Evolutionary conservation across 1,140 invertebrate species (phyloP), one percentile per base, ranked within the genome.

Genomic region (Lepeophtheirus salmonis): DNA sequence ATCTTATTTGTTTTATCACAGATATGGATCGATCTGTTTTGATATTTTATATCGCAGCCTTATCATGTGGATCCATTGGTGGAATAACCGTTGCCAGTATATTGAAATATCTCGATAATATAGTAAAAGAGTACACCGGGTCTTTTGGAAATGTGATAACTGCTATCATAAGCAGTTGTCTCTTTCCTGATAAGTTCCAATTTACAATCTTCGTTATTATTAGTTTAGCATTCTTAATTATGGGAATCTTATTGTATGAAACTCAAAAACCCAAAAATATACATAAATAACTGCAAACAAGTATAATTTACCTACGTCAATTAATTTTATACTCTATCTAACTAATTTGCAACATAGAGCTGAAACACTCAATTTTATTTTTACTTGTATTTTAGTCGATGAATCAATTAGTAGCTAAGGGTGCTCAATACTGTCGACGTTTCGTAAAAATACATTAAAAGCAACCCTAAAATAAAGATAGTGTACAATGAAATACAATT

Each of bases 151-250:
- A 61, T 18, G 25, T 61, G 17, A 16, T 61, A 18, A 61, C 59
- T n/a, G 59, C 59, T 2, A n/a, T 61, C 12, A 6, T 54, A 20
- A 21, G 50, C 18, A 53, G 50, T 24, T 61, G 17, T 25, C 50
- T 61, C 2, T 61, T 61, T 23, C 59, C 59, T 10, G 59, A 61
- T 14, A 56, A 54, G 50, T 61, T 61, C 25, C 22, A 61, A 25
- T 61, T 61, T 30, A 61, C 50, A 12, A 2, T 61, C 21, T 61
- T 53, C 50, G 54, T 61, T 16, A 17, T 61, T 1, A 23, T 61
- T 12, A 50, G 48, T 10, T 14, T 61, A 14, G 22, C 16, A 20
- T 24, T 21, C 16, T 24, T 61, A n/a, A 55, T 61, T 3, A 22
- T 21, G 17, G 59, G 59, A 12, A 61, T 61, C 16, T 53, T 22